Conservation (phyloP, 2,113 vertebrate genomes). For the Nannobrachium achirus region DNA sequence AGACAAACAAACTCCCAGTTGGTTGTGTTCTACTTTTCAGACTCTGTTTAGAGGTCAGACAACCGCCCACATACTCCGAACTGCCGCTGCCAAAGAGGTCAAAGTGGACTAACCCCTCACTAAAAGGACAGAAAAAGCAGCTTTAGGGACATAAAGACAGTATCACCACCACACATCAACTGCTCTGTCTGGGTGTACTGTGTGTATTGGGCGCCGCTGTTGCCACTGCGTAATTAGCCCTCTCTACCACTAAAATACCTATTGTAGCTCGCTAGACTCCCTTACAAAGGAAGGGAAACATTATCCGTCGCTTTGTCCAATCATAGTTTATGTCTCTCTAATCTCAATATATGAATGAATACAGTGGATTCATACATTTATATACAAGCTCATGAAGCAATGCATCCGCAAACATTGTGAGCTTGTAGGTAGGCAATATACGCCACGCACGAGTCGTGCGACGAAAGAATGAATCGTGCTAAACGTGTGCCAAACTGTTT, state of each 20-base stretch:
- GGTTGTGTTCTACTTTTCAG: not conserved
- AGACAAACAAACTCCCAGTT: not conserved
- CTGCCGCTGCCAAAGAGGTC: constrained; percentile 1
- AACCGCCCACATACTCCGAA: not conserved
- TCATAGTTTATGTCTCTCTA: not conserved
- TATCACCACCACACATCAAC: not conserved
- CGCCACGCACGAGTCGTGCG: too few species aligned
- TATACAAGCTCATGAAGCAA: too few species aligned
- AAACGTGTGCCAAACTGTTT: too few species aligned
- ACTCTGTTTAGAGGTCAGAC: not conserved
- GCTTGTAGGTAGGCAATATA: too few species aligned
- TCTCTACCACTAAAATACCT: constrained; percentile 41
- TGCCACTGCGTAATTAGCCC: constrained; percentile 48
- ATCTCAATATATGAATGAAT: too few species aligned
- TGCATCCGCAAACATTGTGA: too few species aligned
- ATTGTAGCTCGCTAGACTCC: constrained; percentile 26
- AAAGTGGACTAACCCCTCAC: constrained; percentile 12
- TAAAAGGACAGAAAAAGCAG: constrained; percentile 22
- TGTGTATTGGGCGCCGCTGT: constrained; percentile 14
- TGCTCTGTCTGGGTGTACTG: constrained; percentile 32
- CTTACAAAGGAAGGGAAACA: not conserved
- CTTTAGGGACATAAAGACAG: constrained; percentile 10
- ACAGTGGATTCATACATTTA: too few species aligned
- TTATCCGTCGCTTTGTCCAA: not conserved
- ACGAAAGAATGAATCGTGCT: too few species aligned